Evolutionary conservation across 2,888 invertebrate genomes (phyloP).

Genomic region (Aradus depressus): DNA sequence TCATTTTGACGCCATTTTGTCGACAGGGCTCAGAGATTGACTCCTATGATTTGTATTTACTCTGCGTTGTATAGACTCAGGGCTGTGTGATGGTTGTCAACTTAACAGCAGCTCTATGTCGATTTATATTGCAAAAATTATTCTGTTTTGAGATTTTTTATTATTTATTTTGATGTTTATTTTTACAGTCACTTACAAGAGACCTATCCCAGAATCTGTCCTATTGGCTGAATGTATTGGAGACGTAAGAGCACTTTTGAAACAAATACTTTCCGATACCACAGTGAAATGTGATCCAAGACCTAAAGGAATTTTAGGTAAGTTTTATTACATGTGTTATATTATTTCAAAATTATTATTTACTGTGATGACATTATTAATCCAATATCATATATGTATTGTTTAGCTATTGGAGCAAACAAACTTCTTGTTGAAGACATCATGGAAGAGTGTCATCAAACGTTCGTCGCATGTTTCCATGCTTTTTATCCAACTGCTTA

Average conservation of each 20-base stretch:
- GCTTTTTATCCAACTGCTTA: constrained; percentile 91
- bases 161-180: not conserved
- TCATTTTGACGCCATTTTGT: no score
- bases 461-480: constrained; percentile 85
- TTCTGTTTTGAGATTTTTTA: not conserved
- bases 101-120: not conserved
- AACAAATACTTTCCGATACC: constrained; percentile 68
- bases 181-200: constrained; percentile 32
- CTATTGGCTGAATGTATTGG: constrained; percentile 75
- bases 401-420: constrained; percentile 23
- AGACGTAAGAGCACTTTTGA: constrained; percentile 68
- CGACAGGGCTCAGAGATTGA: no score
- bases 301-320: constrained; percentile 22
- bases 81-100: not conserved
- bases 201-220: constrained; percentile 49
- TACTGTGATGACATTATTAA: not conserved
- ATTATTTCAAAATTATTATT: not conserved
- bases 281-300: constrained; percentile 22
- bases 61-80: no score
- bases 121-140: not conserved
- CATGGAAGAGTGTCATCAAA: constrained; percentile 78
- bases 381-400: not conserved
- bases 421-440: constrained; percentile 53
- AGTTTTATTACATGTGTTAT: not conserved
- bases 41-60: no score